phyloP scores from a whole-genome alignment of 2,888 invertebrate genomes.

The Brachypterus glaber region DNA sequence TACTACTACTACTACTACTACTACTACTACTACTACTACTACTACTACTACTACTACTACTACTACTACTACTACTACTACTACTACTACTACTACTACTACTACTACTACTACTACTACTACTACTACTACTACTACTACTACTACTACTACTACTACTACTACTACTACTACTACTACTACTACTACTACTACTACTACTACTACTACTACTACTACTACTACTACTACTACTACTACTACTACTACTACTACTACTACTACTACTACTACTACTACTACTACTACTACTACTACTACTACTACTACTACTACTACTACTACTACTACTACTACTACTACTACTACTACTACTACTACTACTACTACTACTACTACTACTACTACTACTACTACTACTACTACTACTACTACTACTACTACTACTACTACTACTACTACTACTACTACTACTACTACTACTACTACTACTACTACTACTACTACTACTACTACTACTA shows the following conservation, averaged over 20 bases:
- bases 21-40: conserved; percentile 7
- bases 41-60: conserved; percentile 7
- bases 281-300: conserved; percentile 2
- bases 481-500: conserved; percentile 2
- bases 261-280: conserved; percentile 2
- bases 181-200: conserved; percentile 2
- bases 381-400: conserved; percentile 2
- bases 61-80: conserved; percentile 7
- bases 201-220: conserved; percentile 2
- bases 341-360: conserved; percentile 2
- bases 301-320: conserved; percentile 2
- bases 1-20: conserved; percentile 7
- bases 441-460: conserved; percentile 2
- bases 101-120: conserved; percentile 7
- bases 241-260: conserved; percentile 2
- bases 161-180: conserved; percentile 2
- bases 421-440: conserved; percentile 2
- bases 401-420: conserved; percentile 2
- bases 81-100: conserved; percentile 7
- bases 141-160: conserved; percentile 6
- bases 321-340: conserved; percentile 1
- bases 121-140: conserved; percentile 7
- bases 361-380: conserved; percentile 2
- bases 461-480: conserved; percentile 2
- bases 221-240: conserved; percentile 2